Conservation (phyloP, 64 coral and sea anemone genomes). For the Catalaphyllia jardinei region DNA sequence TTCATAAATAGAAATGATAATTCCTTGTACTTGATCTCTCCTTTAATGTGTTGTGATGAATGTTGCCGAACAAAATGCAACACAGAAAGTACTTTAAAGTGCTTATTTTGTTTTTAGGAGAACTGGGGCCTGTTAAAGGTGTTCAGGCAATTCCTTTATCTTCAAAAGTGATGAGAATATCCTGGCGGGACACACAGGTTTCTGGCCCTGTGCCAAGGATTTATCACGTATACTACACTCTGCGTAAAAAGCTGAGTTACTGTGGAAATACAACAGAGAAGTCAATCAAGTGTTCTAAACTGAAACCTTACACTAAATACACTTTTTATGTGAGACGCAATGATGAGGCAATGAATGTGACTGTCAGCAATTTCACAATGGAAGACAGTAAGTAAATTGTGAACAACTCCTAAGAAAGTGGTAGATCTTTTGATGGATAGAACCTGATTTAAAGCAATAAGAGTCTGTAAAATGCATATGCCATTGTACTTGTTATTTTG, state of each 20-base stretch:
- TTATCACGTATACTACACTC: constrained; percentile 50
- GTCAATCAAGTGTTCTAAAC: constrained; percentile 20
- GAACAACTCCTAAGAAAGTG: too few relatives aligned
- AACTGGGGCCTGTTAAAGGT: constrained; percentile 13
- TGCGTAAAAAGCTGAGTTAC: constrained; percentile 21
- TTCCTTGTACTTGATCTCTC: too few relatives aligned
- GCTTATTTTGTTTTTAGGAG: not conserved
- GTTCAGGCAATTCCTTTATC: constrained; percentile 16
- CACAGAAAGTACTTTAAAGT: not conserved
- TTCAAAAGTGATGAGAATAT: constrained; percentile 19
- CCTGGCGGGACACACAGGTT: constrained; percentile 24
- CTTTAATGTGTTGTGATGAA: too few relatives aligned
- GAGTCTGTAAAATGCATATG: too few relatives aligned
- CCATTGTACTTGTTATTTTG: too few relatives aligned
- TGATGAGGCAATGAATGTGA: constrained; percentile 35
- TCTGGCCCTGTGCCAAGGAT: not conserved
- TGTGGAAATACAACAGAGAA: constrained; percentile 66
- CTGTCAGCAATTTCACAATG: constrained; percentile 29
- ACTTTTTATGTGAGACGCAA: constrained; percentile 36
- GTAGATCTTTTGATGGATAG: too few relatives aligned
- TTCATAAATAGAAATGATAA: too few relatives aligned
- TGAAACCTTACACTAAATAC: constrained; percentile 50
- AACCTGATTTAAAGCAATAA: too few relatives aligned
- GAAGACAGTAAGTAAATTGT: constrained; percentile 60
- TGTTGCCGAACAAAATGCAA: not conserved